Evolutionary conservation across 2,888 invertebrate species (phyloP).

Genomic region (Ptilodon capucinus): DNA sequence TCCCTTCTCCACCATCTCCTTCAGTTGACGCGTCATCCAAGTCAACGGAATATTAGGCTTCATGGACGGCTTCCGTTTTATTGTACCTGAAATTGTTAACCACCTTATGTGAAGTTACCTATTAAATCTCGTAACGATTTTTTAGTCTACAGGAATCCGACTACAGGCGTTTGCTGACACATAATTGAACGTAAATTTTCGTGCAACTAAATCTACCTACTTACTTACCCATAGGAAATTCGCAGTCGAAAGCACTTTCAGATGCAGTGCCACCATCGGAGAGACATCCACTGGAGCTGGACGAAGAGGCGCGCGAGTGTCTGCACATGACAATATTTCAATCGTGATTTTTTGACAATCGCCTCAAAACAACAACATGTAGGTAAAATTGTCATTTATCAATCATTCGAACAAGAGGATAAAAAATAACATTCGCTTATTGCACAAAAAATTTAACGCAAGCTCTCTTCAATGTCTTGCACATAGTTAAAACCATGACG

Average conservation of each 20-base stretch:
- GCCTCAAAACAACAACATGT: background rate
- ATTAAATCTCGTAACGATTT: no score
- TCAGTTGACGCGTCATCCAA: constrained; percentile 94
- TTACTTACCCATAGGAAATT: constrained; percentile 86
- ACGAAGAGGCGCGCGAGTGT: constrained; percentile 91
- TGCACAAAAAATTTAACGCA: background rate
- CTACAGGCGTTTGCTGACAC: no score
- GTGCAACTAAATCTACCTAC: constrained; percentile 12
- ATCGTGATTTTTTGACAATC: constrained; percentile 14
- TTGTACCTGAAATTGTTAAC: constrained; percentile 87
- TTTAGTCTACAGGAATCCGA: no score
- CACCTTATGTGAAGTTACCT: no score
- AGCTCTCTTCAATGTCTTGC: background rate
- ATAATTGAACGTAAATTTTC: no score
- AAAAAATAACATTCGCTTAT: background rate
- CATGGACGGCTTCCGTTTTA: constrained; percentile 96
- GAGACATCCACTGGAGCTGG: constrained; percentile 93
- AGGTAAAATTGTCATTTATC: background rate
- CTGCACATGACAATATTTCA: constrained; percentile 48
- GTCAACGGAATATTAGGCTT: constrained; percentile 95
- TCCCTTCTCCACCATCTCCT: constrained; percentile 91
- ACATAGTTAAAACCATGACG: background rate
- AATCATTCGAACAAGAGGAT: background rate
- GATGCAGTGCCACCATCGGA: constrained; percentile 89
- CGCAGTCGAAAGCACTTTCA: constrained; percentile 88